These are phyloP conservation scores for Rhynchonycteris naso DNA, from an alignment of 2,797 vertebrate species.

Conservation along the genomic window DNA sequence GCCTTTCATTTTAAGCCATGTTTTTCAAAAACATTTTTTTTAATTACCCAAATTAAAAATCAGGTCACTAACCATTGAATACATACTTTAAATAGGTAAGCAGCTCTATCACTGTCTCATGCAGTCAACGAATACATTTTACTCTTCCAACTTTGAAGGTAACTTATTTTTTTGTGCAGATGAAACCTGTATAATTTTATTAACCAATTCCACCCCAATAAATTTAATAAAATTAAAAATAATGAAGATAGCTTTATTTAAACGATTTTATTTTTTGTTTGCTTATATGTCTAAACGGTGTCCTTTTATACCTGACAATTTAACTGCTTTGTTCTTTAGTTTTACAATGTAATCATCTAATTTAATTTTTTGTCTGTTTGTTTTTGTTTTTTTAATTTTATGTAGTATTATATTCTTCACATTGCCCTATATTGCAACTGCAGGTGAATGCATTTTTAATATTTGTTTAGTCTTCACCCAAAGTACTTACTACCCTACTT, in stretches of 20 bases:
- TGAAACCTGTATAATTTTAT: no score
- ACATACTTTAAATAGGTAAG: constrained; percentile 33
- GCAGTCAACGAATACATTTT: background rate
- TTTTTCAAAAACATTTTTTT: constrained; percentile 36
- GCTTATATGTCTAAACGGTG: background rate
- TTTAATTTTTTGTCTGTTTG: background rate
- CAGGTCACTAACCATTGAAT: background rate
- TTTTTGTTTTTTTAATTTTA: background rate
- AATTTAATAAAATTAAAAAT: no score
- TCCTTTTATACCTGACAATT: background rate
- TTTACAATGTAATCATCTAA: background rate
- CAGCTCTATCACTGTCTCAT: background rate
- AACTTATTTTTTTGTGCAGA: background rate
- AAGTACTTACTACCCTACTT: background rate
- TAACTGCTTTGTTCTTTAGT: background rate
- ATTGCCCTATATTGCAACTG: rapidly evolving
- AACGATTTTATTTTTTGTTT: constrained; percentile 32
- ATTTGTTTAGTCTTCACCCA: background rate
- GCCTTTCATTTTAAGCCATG: background rate
- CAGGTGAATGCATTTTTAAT: background rate
- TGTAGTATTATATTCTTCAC: background rate
- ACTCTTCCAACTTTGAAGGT: constrained; percentile 32
- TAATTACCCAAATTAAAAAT: constrained; percentile 31
- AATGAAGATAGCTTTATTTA: no score
- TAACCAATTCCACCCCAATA: no score